phyloP scores from a whole-genome alignment of 2,113 vertebrate species.

The Castor canadensis region DNA sequence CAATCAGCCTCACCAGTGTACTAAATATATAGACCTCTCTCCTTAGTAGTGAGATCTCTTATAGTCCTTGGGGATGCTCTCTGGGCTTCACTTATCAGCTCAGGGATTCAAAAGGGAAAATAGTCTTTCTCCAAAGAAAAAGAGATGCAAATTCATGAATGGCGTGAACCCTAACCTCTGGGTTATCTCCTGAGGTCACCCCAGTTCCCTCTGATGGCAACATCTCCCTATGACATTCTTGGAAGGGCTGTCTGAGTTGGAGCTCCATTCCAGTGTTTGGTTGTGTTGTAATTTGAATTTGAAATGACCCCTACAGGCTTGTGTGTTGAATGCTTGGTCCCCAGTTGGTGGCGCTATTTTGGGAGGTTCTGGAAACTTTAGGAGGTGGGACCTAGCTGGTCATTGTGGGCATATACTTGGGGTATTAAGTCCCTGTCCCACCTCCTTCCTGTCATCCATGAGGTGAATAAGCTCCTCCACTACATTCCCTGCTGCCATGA shows the following conservation, averaged over 20 bases:
- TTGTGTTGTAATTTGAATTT: background rate
- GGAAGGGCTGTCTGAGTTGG: background rate
- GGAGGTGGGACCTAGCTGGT: background rate
- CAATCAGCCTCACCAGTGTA: background rate
- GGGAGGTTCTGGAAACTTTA: background rate
- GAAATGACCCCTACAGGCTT: too few relatives aligned
- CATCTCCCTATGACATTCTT: background rate
- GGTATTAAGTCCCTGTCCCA: background rate
- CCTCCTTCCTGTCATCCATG: background rate
- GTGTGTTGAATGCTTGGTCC: background rate
- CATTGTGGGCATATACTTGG: too few relatives aligned
- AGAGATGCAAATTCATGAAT: background rate
- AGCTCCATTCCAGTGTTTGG: background rate
- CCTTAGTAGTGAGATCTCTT: background rate
- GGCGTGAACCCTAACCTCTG: background rate
- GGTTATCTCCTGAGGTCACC: background rate
- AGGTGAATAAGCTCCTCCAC: too few relatives aligned
- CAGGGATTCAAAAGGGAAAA: background rate
- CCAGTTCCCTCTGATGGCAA: background rate
- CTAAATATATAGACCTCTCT: background rate
- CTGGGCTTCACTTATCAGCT: background rate
- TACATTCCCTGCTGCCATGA: too few relatives aligned
- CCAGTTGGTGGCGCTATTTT: background rate
- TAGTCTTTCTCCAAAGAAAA: background rate
- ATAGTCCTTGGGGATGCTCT: background rate